Percentiles rank a stretch among this genome's conserved stretches.
These are phyloP conservation scores for Drosophila eohydei DNA, from an alignment of 2,888 invertebrate genomes.

Conservation along the genomic window DNA sequence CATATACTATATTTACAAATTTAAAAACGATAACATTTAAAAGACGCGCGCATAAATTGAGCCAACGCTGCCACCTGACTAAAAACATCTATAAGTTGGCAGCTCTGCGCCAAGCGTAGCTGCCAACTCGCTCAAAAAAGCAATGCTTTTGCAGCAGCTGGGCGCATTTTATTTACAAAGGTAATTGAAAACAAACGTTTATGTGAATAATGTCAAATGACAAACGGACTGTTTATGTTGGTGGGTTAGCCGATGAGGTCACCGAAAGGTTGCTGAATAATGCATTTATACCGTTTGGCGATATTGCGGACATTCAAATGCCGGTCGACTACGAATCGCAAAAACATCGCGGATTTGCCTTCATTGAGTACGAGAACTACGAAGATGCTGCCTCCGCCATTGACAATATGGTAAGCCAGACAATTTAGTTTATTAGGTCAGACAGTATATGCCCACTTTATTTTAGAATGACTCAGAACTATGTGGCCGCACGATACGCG, in stretches of 20 bases:
- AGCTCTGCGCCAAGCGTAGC: constrained; percentile 2
- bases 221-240: constrained; percentile 93
- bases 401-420: constrained; percentile 95
- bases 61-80: constrained; percentile 26
- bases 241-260: constrained; percentile 96
- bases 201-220: constrained; percentile 86
- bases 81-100: constrained; percentile 9
- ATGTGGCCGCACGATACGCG: constrained; percentile 97
- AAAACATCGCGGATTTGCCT: constrained; percentile 99
- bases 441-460: neutral
- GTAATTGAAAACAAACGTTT: constrained; percentile 26
- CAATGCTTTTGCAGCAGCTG: constrained; percentile 22
- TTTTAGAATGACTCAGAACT: constrained; percentile 97
- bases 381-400: constrained; percentile 99
- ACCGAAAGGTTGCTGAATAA: constrained; percentile 97
- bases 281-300: constrained; percentile 99
- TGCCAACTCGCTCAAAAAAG: constrained; percentile 19
- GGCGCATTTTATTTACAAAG: constrained; percentile 45
- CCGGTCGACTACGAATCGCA: constrained; percentile 99
- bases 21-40: neutral
- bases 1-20: neutral
- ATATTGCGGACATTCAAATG: constrained; percentile 97
- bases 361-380: constrained; percentile 98
- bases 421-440: neutral
- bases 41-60: neutral